Percentiles rank a stretch among this genome's conserved stretches.
These are phyloP conservation scores for Passer domesticus DNA, from an alignment of 2,113 vertebrate genomes.

Conservation along the genomic window DNA sequence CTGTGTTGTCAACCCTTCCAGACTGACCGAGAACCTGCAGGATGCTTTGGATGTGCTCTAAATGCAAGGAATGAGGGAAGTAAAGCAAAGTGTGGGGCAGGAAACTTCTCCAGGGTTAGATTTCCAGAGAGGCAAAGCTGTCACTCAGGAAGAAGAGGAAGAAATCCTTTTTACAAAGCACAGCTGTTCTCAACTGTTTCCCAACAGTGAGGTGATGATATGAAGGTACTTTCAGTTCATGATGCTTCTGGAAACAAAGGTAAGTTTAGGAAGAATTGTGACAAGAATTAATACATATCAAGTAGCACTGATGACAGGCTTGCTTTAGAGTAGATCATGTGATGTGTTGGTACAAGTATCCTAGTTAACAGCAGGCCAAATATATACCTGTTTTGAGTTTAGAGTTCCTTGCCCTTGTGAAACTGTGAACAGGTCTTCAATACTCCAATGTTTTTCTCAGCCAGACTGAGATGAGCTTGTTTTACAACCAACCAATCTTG, in stretches of 20 bases:
- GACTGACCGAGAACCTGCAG: background rate
- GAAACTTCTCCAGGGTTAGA: background rate
- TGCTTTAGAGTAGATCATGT: background rate
- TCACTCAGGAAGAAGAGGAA: background rate
- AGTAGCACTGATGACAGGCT: background rate
- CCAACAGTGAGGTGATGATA: background rate
- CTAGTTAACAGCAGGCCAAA: background rate
- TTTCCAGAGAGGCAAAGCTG: background rate
- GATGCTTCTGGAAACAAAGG: background rate
- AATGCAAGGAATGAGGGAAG: background rate
- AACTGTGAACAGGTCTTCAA: background rate
- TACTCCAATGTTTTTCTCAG: background rate
- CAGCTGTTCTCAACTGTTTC: background rate
- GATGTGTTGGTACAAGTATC: background rate
- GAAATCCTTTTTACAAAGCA: background rate
- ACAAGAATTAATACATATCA: background rate
- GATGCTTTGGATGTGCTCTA: background rate
- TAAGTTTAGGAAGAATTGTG: background rate
- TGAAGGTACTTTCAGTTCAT: background rate
- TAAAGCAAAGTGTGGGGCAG: background rate
- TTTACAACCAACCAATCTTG: background rate
- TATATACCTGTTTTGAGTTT: background rate
- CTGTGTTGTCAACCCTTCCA: background rate
- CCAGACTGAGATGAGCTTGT: background rate
- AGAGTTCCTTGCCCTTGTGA: background rate